Evolutionary conservation across 2,888 invertebrate species (phyloP), one percentile per base, ranked within the genome.

Genomic region (Chorisops tibialis): DNA sequence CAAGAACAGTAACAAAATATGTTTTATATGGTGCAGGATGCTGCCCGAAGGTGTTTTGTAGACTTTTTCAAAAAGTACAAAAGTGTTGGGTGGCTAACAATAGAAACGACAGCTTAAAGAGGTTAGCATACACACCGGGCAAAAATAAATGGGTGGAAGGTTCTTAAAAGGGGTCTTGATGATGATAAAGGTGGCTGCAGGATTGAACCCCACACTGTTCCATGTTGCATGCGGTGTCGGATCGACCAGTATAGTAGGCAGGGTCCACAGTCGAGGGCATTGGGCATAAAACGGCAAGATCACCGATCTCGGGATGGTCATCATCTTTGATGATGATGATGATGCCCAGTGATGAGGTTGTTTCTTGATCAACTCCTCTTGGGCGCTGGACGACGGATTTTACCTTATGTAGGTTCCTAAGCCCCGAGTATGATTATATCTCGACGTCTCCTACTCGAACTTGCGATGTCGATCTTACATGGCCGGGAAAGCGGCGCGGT

Each of bases 291-390:
- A 30, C 5, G 30, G 30, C 30, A 30, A 30, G 30, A 30, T 30
- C 30, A 30, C 30, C 30, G 30, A 30, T 30, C 30, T 30, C 9
- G 30, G 30, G 30, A 61, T 62, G 63, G 66, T 67, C 67, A 68
- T 67, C 62, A 68, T 66, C 61, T 62, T n/a, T n/a, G n/a, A n/a
- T 68, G 68, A 68, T 66, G 66, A 68, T 68, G 65, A 67, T 67
- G 64, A 30, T 30, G 30, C 7, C 66, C 67, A 66, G 63, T 67
- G 67, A 67, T 68, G 68, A 67, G 66, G 66, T 66, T 64, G 62
- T 51, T 41, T 63, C 63, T 63, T 49, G 64, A 66, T 66, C 64
- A 48, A n/a, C 37, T 47, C 59, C 63, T 45, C 30, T 30, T 30
- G 30, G 9, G 30, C 41, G 37, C 19, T 47, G 52, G 59, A 45